These are phyloP conservation scores for Lochmaea capreae DNA, from an alignment of 2,888 invertebrate species.

Conservation along the genomic window DNA sequence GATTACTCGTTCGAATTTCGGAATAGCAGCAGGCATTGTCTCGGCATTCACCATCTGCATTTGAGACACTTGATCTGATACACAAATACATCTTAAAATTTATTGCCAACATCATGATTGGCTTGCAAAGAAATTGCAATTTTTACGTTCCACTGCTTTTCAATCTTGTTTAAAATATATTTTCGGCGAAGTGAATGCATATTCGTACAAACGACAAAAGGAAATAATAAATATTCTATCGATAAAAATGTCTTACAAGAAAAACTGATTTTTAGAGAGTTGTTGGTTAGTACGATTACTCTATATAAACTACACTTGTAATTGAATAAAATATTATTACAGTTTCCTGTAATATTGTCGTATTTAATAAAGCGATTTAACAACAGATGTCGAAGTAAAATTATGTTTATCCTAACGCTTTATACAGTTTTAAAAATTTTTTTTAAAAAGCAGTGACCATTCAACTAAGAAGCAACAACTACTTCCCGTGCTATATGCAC, in stretches of 20 bases:
- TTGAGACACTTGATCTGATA: conserved; percentile 47
- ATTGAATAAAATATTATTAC: no score
- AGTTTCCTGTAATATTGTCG: no score
- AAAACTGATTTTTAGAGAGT: no score
- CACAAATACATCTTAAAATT: conserved; percentile 42
- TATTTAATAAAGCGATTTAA: no score
- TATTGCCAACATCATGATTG: conserved; percentile 34
- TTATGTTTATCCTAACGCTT: no score
- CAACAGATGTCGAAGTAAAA: no score
- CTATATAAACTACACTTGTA: no score
- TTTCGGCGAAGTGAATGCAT: neutral
- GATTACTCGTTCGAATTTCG: conserved; percentile 54
- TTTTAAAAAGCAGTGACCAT: no score
- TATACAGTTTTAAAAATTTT: no score
- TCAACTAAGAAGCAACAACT: no score
- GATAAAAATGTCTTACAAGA: neutral
- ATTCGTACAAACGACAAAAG: neutral
- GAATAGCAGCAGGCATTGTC: conserved; percentile 44
- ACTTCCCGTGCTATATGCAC: no score
- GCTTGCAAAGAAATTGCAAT: conserved; percentile 14
- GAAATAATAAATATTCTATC: neutral
- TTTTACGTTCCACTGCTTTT: conserved; percentile 20
- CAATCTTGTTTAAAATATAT: conserved; percentile 5
- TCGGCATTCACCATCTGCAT: conserved; percentile 43
- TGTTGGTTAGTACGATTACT: no score